Base-by-base conservation (phyloP, 2,113 vertebrate species). In the Uria aalge region DNA sequence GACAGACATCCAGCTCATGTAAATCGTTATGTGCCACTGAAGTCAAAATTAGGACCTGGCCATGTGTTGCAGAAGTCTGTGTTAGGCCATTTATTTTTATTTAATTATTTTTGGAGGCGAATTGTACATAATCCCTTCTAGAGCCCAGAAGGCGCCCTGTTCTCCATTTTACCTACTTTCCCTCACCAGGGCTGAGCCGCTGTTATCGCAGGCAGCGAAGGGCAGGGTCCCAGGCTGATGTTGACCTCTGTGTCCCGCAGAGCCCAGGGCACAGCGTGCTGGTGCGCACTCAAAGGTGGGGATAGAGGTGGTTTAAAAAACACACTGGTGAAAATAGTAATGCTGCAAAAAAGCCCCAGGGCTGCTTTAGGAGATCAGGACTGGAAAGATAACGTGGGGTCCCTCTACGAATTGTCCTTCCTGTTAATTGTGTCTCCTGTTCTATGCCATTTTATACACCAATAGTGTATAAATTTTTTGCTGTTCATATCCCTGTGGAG, bases 41-140 rank as follows among this genome's bases (percentile, higher is more conserved):
- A 71, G 59, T 38, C 16, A 91, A 81, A 96, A 84, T 84, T 14
- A 94, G 68, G 43, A 84, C 30, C 69, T 84, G 48, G 68, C 71
- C 88, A 92, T 62, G 48, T 40, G 40, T 85, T 88, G 59, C 59
- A 21, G 40, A 94, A 94, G 27, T 50, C 59, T 83, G 15, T 60
- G 24, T 57, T 55, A 63, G 23, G 20, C n/a, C 55, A 12, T 78
- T 85, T 78, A 15, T 63, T 88, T 57, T 59, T 23, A 48, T 60
- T 66, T 59, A 18, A 43, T 78, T 89, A 14, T 45, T 74, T 93
- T 71, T 36, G 14, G 68, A 41, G 22, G 43, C 0, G 0, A 93
- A 64, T 60, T 0, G 0, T 48, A 38, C 30, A 36, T 34, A 81
- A 52, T 34, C 11, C 11, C 21, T 63, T 72, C 43, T 15, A 26